Conservation (phyloP, 2,113 vertebrate genomes). For the Ondatra zibethicus region DNA sequence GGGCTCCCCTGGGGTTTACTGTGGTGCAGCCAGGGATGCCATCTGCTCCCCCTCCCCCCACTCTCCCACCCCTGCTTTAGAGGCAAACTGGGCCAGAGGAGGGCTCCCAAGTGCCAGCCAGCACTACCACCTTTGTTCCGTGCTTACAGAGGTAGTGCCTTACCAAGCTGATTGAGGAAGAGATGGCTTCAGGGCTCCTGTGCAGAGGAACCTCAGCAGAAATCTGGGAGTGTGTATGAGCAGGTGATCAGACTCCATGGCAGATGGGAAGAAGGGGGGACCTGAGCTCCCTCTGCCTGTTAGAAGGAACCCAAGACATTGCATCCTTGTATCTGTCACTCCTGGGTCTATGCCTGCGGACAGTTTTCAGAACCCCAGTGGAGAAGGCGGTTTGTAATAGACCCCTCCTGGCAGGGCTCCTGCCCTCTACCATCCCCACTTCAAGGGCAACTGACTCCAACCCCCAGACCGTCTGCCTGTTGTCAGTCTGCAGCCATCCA, state of each 20-base stretch:
- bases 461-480: not conserved
- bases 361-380: not conserved
- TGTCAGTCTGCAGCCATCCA: not conserved
- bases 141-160: not conserved
- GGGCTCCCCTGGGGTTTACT: not conserved
- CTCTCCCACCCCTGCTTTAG: not conserved
- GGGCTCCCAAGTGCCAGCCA: not conserved
- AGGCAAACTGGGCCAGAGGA: not conserved
- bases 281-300: not conserved
- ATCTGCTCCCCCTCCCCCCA: constrained; percentile 51
- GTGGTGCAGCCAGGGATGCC: not conserved
- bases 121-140: not conserved
- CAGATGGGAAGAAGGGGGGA: not conserved
- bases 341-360: not conserved
- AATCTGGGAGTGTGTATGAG: not conserved
- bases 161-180: not conserved
- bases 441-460: not conserved
- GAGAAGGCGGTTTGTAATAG: not conserved
- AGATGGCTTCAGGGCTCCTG: not conserved
- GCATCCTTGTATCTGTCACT: not conserved
- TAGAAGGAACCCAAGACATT: not conserved
- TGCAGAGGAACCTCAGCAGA: not conserved
- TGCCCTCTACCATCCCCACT: not conserved
- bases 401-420: not conserved
- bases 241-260: not conserved